These are phyloP conservation scores for Eledona agricola DNA, from an alignment of 2,888 invertebrate species.

Conservation along the genomic window DNA sequence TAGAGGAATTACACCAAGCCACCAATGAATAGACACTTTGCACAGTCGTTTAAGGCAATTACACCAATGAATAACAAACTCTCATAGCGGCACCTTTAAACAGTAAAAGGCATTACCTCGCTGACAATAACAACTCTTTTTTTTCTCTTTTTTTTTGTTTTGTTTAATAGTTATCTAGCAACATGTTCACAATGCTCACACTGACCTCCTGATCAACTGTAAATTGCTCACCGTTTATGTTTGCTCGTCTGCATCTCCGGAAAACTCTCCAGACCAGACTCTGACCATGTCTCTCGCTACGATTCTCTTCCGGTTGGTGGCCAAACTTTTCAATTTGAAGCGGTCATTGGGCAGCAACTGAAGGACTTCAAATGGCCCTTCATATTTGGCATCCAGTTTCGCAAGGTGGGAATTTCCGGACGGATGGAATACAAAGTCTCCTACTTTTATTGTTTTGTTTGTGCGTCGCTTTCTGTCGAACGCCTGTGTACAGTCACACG, in stretches of 20 bases:
- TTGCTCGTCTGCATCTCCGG: neutral
- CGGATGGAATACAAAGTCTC: constrained; percentile 38
- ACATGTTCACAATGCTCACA: neutral
- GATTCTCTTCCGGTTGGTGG: constrained; percentile 7
- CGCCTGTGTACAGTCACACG: too few relatives aligned
- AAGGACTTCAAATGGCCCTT: constrained; percentile 27
- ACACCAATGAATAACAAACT: too few relatives aligned
- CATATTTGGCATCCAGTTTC: constrained; percentile 35
- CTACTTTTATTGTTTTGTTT: constrained; percentile 29
- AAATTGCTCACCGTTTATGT: neutral
- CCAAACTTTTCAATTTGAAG: constrained; percentile 3
- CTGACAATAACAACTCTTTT: neutral
- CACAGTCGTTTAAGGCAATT: too few relatives aligned
- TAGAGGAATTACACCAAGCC: too few relatives aligned
- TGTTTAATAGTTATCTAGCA: neutral
- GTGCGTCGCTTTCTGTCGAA: constrained; percentile 34
- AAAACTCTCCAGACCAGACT: neutral
- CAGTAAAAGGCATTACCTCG: too few relatives aligned
- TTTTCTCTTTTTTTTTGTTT: neutral
- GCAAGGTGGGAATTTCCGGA: constrained; percentile 34
- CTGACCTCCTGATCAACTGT: neutral
- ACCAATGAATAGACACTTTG: too few relatives aligned
- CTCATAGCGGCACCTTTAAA: too few relatives aligned
- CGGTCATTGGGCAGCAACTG: constrained; percentile 9
- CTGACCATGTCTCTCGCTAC: constrained; percentile 4